phyloP scores from a whole-genome alignment of 2,888 invertebrate species.

The Mechanitis mazaeus region DNA sequence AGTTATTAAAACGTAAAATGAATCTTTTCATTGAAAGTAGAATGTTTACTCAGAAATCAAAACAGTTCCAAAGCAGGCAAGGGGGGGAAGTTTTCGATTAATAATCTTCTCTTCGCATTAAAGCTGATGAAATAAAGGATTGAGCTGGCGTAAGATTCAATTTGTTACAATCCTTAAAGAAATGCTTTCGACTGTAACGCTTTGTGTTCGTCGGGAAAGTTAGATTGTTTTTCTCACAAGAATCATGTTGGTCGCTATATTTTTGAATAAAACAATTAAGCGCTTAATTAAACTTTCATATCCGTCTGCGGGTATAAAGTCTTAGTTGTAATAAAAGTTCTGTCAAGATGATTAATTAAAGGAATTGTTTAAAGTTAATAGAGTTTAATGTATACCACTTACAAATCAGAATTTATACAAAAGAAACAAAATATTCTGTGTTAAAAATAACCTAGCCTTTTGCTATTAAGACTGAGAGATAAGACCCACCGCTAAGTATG shows the following conservation, averaged over 20 bases:
- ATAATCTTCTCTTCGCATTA: constrained; percentile 65
- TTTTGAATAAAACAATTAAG: constrained; percentile 30
- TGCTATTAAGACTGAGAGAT: too few relatives aligned
- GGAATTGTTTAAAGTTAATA: too few relatives aligned
- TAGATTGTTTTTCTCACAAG: constrained; percentile 68
- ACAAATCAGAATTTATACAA: too few relatives aligned
- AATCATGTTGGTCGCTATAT: constrained; percentile 50
- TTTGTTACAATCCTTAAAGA: constrained; percentile 68
- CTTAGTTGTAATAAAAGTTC: too few relatives aligned
- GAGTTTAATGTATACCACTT: too few relatives aligned
- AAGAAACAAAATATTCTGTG: too few relatives aligned
- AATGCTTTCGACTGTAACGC: constrained; percentile 67
- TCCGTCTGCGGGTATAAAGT: neutral
- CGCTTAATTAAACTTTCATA: constrained; percentile 1
- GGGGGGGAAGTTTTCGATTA: constrained; percentile 53
- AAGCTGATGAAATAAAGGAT: constrained; percentile 67
- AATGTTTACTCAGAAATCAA: constrained; percentile 45
- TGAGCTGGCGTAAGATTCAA: constrained; percentile 68
- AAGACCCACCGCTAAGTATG: too few relatives aligned
- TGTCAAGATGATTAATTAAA: too few relatives aligned
- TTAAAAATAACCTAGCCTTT: too few relatives aligned
- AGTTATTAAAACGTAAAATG: constrained; percentile 31
- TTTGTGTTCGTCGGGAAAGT: constrained; percentile 59
- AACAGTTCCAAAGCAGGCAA: constrained; percentile 31
- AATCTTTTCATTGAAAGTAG: constrained; percentile 24